A percentile compares a stretch with the other conserved stretches of the same genome.
Conservation (phyloP, 1,140 invertebrate genomes). For the Telenomus remus region DNA sequence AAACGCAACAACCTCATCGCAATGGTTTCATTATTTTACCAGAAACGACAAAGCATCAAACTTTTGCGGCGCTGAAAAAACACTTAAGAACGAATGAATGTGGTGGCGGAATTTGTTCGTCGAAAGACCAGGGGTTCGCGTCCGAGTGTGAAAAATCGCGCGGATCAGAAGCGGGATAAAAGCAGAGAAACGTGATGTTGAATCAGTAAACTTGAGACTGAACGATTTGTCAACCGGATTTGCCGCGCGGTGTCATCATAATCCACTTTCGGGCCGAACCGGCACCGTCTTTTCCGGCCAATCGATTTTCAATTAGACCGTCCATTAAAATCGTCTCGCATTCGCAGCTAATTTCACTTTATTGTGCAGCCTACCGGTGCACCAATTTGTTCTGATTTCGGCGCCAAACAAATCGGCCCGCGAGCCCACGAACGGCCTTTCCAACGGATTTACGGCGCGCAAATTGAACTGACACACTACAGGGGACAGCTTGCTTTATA, state of each 20-base stretch:
- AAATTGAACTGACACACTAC: neutral
- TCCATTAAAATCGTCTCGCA: constrained; percentile 18
- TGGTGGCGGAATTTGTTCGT: neutral
- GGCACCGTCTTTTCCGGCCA: constrained; percentile 4
- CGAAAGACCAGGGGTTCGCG: no score
- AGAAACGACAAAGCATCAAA: neutral
- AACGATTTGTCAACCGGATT: constrained; percentile 30
- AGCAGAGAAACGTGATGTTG: constrained; percentile 9
- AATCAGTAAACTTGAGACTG: constrained; percentile 23
- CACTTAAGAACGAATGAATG: constrained; percentile 21
- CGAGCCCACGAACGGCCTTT: neutral
- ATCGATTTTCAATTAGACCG: constrained; percentile 35
- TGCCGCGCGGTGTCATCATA: constrained; percentile 16
- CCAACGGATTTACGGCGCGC: neutral
- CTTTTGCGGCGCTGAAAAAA: constrained; percentile 21
- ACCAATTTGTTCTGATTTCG: constrained; percentile 29
- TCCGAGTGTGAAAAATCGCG: constrained; percentile 20
- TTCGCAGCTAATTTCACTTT: constrained; percentile 12
- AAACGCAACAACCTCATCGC: constrained; percentile 47
- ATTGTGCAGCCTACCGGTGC: constrained; percentile 9
- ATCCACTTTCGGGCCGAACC: constrained; percentile 12
- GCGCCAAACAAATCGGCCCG: constrained; percentile 2
- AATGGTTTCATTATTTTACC: constrained; percentile 7
- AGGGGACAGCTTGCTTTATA: neutral
- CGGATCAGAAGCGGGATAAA: constrained; percentile 8